phyloP scores from a whole-genome alignment of 2,797 vertebrate genomes.

The Hirundo rustica region DNA sequence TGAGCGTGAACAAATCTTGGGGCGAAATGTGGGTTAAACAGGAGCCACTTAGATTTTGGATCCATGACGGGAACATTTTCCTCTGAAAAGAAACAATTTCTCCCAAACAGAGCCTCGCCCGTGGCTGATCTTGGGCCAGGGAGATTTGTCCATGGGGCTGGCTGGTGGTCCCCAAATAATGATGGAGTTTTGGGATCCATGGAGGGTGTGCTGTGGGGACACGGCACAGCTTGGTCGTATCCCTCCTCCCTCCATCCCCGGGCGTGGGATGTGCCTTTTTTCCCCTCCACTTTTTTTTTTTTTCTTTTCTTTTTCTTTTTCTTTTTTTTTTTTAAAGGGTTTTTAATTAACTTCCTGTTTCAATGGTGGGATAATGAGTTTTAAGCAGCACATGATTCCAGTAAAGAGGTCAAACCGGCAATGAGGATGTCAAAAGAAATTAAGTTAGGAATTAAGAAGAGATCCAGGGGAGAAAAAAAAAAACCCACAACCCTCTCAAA shows the following conservation, averaged over 20 bases:
- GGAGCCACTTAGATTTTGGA: background rate
- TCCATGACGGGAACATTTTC: fast-evolving
- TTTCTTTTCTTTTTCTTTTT: background rate
- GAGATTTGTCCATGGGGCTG: fast-evolving
- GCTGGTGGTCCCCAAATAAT: background rate
- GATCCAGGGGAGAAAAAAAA: background rate
- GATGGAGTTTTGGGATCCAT: background rate
- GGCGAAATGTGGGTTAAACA: background rate
- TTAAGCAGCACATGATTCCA: conserved; percentile 65
- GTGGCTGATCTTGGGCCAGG: fast-evolving
- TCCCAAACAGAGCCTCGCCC: background rate
- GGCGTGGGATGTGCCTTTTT: background rate
- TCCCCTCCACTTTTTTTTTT: too few species aligned
- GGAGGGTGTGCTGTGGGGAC: background rate
- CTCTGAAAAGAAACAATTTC: background rate
- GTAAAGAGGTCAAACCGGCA: conserved; percentile 69
- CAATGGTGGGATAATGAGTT: conserved; percentile 74
- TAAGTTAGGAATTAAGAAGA: conserved; percentile 61
- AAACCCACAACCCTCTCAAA: too few species aligned
- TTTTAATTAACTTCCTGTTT: conserved; percentile 79
- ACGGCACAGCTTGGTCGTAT: fast-evolving
- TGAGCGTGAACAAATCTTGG: background rate
- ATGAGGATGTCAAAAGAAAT: conserved; percentile 72
- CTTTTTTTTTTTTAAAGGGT: background rate
- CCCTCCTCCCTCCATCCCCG: background rate